Conservation (phyloP, 2,113 vertebrate species). For the Indicator indicator region DNA sequence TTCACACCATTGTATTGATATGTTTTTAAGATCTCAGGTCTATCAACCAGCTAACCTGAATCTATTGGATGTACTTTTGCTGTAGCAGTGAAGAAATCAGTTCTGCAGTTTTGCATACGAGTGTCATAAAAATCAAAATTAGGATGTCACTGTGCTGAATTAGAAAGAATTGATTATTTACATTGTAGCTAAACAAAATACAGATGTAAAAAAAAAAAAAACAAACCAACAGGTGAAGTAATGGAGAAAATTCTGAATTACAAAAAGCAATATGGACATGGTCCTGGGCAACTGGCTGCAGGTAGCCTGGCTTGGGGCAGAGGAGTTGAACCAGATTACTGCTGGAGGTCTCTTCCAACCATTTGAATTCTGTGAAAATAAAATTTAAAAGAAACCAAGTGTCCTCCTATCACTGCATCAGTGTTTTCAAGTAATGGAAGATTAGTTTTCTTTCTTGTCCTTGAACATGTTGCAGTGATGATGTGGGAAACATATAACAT, state of each 20-base stretch:
- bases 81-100: background rate
- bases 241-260: background rate
- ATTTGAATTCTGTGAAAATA: background rate
- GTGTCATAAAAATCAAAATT: constrained; percentile 36
- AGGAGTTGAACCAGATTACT: background rate
- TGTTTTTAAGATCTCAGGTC: constrained; percentile 45
- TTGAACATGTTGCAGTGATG: background rate
- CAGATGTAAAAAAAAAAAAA: background rate
- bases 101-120: background rate
- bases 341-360: background rate
- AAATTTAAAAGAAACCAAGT: background rate
- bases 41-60: constrained; percentile 7
- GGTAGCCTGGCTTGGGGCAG: background rate
- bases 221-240: background rate
- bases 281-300: background rate
- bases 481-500: background rate
- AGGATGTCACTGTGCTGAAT: constrained; percentile 23
- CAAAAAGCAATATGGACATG: background rate
- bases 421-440: background rate
- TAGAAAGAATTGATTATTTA: constrained; percentile 33
- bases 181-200: background rate
- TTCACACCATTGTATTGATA: background rate
- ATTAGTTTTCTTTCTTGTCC: background rate
- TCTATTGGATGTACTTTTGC: constrained; percentile 41
- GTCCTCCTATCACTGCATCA: background rate